These are phyloP conservation scores for Anhinga anhinga DNA, from an alignment of 2,113 vertebrate genomes.

Conservation along the genomic window DNA sequence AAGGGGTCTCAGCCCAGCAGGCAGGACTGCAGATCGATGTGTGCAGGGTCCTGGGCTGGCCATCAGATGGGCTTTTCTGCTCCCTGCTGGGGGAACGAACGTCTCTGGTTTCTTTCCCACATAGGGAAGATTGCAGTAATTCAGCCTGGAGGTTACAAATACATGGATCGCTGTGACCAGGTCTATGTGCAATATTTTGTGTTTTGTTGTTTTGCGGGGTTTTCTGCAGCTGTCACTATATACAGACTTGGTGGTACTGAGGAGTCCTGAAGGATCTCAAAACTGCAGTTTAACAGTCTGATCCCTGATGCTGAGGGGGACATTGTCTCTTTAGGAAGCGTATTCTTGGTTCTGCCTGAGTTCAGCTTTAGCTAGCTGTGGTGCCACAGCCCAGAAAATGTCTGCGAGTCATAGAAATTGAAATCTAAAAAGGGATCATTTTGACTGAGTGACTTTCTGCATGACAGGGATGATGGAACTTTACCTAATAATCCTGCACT, in stretches of 20 bases:
- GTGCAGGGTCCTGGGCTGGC: neutral
- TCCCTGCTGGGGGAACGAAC: neutral
- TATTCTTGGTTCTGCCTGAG: neutral
- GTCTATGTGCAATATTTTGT: accelerated
- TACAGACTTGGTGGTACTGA: neutral
- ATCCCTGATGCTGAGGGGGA: neutral
- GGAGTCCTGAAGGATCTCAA: neutral
- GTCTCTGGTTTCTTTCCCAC: neutral
- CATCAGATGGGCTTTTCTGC: neutral
- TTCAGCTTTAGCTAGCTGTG: neutral
- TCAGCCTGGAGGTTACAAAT: neutral
- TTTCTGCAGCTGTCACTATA: neutral
- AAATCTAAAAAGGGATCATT: neutral
- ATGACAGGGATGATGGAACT: neutral
- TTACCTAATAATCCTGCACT: neutral
- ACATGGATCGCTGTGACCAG: accelerated
- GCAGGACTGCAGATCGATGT: neutral
- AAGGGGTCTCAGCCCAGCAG: neutral
- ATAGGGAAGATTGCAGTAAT: neutral
- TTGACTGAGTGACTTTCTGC: neutral
- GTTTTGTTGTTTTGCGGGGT: accelerated
- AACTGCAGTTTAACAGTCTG: neutral
- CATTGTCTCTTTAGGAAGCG: neutral
- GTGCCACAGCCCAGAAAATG: neutral
- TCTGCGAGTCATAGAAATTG: neutral